A percentile compares a stretch with the other conserved stretches of the same genome.
phyloP scores from a whole-genome alignment of 1,140 invertebrate species.

The Drosophila asahinai region DNA sequence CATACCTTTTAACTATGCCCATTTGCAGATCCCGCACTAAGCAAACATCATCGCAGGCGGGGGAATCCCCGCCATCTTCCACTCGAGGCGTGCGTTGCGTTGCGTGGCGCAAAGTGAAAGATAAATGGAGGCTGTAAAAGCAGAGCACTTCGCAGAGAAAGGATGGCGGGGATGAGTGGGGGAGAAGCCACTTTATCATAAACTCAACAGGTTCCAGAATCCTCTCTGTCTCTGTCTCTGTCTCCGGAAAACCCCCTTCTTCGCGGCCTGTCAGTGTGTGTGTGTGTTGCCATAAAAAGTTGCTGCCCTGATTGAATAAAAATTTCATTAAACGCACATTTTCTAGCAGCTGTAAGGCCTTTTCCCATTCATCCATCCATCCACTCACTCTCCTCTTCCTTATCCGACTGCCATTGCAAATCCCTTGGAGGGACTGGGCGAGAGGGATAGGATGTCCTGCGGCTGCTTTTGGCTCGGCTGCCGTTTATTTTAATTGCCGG shows the following conservation, averaged over 20 bases:
- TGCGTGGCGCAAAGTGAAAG: conserved; percentile 45
- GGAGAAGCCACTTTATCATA: conserved; percentile 56
- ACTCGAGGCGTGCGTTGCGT: conserved; percentile 39
- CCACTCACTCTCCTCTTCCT: background rate
- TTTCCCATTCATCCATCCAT: conserved; percentile 4
- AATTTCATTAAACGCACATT: conserved; percentile 82
- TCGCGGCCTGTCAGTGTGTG: background rate
- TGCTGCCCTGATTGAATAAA: conserved; percentile 77
- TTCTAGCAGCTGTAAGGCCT: conserved; percentile 53
- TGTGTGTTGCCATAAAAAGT: conserved; percentile 56
- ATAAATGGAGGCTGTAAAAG: conserved; percentile 63
- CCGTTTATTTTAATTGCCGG: conserved; percentile 80
- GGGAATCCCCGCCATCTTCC: conserved; percentile 36
- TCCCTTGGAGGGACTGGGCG: conserved; percentile 9
- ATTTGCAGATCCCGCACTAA: conserved; percentile 37
- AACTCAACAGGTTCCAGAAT: conserved; percentile 56
- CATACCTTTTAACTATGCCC: conserved; percentile 23
- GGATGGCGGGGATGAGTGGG: conserved; percentile 9
- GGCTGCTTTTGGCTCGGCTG: conserved; percentile 41
- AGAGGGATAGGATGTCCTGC: conserved; percentile 3
- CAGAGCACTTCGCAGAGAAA: conserved; percentile 38
- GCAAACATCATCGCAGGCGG: conserved; percentile 35
- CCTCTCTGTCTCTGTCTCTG: background rate
- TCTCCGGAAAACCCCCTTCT: background rate
- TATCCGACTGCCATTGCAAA: background rate